Evolutionary conservation across 2,797 vertebrate species (phyloP).

Genomic region (Gambusia yucatana): DNA sequence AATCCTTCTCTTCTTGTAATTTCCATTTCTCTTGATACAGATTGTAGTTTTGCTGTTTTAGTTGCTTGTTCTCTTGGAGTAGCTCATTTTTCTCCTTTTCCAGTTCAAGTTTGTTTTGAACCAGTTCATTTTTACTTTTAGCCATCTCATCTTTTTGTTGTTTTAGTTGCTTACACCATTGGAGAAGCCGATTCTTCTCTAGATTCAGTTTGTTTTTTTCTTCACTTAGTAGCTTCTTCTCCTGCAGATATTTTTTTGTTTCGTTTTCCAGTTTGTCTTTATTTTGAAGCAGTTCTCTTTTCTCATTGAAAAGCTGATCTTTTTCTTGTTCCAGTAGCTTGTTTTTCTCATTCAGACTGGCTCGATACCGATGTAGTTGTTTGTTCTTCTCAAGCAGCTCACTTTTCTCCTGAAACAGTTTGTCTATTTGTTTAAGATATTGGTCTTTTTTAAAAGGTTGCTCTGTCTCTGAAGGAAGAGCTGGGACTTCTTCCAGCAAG

Average conservation of each 20-base stretch:
- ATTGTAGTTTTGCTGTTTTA: not conserved
- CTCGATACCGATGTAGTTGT: accelerated
- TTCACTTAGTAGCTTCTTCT: not conserved
- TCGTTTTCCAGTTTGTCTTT: not conserved
- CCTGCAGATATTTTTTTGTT: not conserved
- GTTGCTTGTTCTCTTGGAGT: not conserved
- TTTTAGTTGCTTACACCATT: not conserved
- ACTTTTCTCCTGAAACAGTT: not conserved
- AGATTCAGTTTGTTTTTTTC: not conserved
- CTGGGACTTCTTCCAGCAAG: not conserved
- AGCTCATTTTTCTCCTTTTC: not conserved
- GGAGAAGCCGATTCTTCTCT: not conserved
- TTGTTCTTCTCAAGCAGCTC: not conserved
- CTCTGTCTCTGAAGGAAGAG: slow-evolving; percentile 9
- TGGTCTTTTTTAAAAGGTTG: not conserved
- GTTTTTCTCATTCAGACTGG: not conserved
- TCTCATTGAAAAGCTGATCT: not conserved
- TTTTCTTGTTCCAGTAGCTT: not conserved
- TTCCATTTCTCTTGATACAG: not conserved
- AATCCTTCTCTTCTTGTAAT: not conserved
- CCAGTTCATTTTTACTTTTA: not conserved
- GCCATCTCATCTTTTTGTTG: not conserved
- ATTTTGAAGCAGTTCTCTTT: not conserved
- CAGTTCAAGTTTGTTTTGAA: not conserved
- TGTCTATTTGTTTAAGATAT: not conserved